Conservation (phyloP, 1,140 invertebrate species). For the Papilio dardanus region DNA sequence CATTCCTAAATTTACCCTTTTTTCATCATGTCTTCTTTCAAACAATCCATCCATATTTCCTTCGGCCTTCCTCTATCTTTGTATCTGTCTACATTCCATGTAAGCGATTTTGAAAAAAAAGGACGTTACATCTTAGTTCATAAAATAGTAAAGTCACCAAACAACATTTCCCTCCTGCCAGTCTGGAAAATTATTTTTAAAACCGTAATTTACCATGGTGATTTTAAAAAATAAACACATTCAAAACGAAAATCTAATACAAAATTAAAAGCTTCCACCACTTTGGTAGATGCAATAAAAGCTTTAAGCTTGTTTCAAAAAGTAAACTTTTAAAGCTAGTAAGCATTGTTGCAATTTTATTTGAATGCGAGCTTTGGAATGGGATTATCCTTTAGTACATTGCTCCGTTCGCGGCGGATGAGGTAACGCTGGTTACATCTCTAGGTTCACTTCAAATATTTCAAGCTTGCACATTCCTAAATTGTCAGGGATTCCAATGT, state of each 20-base stretch:
- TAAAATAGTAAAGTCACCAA: too few species aligned
- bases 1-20: too few species aligned
- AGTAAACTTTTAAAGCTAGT: constrained; percentile 17
- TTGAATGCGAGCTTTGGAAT: constrained; percentile 28
- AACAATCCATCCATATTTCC: too few species aligned
- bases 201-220: background rate
- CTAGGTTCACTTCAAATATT: constrained; percentile 33
- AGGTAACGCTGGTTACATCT: constrained; percentile 33
- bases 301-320: constrained; percentile 6
- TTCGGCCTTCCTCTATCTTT: too few species aligned
- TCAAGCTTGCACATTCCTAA: constrained; percentile 33
- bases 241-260: background rate
- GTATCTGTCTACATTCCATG: too few species aligned
- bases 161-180: background rate
- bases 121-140: too few species aligned
- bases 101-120: too few species aligned
- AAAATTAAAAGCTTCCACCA: constrained; percentile 17
- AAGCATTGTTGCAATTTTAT: constrained; percentile 35
- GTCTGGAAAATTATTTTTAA: background rate
- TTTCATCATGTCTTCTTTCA: too few species aligned
- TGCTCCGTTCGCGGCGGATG: constrained; percentile 26
- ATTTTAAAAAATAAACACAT: background rate
- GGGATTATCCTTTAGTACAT: constrained; percentile 37
- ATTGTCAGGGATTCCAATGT: constrained; percentile 28
- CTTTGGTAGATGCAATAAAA: constrained; percentile 22